Evolutionary conservation across 2,888 invertebrate genomes (phyloP).

Genomic region (Drosophila emarginata): DNA sequence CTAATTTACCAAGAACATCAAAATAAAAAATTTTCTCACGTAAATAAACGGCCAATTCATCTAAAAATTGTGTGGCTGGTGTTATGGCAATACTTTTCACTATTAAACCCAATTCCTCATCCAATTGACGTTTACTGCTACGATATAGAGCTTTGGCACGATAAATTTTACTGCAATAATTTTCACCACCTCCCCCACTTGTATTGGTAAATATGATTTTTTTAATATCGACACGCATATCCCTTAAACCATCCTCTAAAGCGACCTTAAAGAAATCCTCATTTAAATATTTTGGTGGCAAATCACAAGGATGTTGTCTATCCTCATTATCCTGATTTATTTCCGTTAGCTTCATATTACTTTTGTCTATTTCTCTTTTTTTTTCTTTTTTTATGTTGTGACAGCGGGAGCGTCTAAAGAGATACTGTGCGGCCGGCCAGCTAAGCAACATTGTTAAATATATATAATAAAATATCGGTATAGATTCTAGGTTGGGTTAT

Average conservation of each 20-base stretch:
- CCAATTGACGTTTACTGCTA: constrained; percentile 73
- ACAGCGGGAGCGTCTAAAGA: neutral
- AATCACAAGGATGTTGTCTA: constrained; percentile 24
- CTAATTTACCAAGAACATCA: constrained; percentile 82
- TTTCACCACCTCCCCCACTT: constrained; percentile 79
- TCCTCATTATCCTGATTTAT: constrained; percentile 31
- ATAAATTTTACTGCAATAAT: constrained; percentile 81
- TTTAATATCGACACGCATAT: constrained; percentile 76
- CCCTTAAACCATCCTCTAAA: constrained; percentile 78
- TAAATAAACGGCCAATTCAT: constrained; percentile 82
- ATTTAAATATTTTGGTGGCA: constrained; percentile 76
- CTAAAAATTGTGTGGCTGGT: constrained; percentile 82
- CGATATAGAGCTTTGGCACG: constrained; percentile 73
- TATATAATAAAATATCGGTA: neutral
- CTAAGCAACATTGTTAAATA: neutral
- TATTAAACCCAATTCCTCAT: constrained; percentile 78
- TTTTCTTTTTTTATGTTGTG: neutral
- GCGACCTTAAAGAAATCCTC: constrained; percentile 80
- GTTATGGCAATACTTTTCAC: constrained; percentile 81
- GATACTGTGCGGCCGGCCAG: neutral
- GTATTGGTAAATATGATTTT: constrained; percentile 75
- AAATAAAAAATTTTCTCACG: constrained; percentile 83
- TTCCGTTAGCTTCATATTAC: constrained; percentile 68
- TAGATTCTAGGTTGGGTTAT: constrained; percentile 1
- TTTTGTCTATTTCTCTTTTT: too few relatives aligned